phyloP scores from a whole-genome alignment of 2,797 vertebrate species.

The Pseudochaenichthys georgianus region DNA sequence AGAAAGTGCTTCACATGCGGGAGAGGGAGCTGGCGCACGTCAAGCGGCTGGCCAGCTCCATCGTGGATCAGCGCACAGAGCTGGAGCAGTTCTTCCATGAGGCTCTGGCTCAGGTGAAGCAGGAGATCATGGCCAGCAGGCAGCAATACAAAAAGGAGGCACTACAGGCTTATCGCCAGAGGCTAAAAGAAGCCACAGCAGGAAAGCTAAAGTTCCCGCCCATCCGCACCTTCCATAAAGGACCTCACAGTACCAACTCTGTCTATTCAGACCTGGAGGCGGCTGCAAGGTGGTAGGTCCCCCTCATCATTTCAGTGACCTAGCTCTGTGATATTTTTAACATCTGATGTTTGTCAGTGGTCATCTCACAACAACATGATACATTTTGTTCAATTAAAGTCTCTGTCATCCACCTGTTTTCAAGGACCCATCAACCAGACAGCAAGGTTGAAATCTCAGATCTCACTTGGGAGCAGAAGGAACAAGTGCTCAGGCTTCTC shows the following conservation, averaged over 20 bases:
- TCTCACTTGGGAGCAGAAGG: slow-evolving; percentile 94
- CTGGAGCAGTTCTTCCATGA: slow-evolving; percentile 90
- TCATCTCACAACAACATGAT: slow-evolving; percentile 8
- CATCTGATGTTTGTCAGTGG: slow-evolving; percentile 21
- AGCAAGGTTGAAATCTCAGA: slow-evolving; percentile 87
- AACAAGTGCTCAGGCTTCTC: slow-evolving; percentile 88
- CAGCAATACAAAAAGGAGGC: slow-evolving; percentile 85
- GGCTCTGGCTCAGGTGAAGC: slow-evolving; percentile 87
- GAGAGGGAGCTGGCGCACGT: slow-evolving; percentile 86
- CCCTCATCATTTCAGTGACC: slow-evolving; percentile 36
- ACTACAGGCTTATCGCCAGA: slow-evolving; percentile 81
- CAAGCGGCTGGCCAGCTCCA: slow-evolving; percentile 84
- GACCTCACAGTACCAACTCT: slow-evolving; percentile 87
- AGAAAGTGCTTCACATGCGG: slow-evolving; percentile 85
- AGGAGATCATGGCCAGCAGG: slow-evolving; percentile 84
- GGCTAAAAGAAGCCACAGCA: slow-evolving; percentile 82
- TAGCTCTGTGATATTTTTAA: slow-evolving; percentile 39
- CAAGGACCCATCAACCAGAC: slow-evolving; percentile 82
- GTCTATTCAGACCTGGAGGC: slow-evolving; percentile 86
- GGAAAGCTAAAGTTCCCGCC: slow-evolving; percentile 85
- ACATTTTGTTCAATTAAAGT: background rate
- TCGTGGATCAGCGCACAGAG: slow-evolving; percentile 88
- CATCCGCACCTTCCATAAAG: slow-evolving; percentile 88
- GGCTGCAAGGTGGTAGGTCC: slow-evolving; percentile 85
- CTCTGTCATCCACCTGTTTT: slow-evolving; percentile 38